Percentiles rank a stretch among this genome's conserved stretches.
These are phyloP conservation scores for Oopsacas minuta DNA, from an alignment of 37 sponge, comb jelly and placozoan species.

Conservation along the genomic window DNA sequence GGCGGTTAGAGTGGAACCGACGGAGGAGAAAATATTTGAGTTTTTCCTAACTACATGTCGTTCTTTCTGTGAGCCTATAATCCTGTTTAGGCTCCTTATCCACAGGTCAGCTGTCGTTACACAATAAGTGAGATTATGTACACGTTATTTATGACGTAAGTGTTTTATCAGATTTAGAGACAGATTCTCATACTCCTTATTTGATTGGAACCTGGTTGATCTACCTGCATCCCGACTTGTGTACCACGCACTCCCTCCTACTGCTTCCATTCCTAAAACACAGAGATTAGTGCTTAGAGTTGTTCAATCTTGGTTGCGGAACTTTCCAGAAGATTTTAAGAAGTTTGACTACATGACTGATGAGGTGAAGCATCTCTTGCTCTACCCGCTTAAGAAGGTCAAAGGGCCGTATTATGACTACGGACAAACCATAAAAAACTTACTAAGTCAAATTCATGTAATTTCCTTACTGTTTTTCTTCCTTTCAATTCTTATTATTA, in stretches of 20 bases:
- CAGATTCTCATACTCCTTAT: neutral
- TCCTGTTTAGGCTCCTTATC: slow-evolving; percentile 57
- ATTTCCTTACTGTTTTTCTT: neutral
- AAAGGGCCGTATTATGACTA: slow-evolving; percentile 36
- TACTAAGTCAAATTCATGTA: slow-evolving; percentile 2
- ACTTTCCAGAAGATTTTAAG: slow-evolving; percentile 17
- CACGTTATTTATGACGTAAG: neutral
- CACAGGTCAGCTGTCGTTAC: slow-evolving; percentile 29
- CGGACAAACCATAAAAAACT: slow-evolving; percentile 26
- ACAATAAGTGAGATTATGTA: too few species aligned
- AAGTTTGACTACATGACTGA: slow-evolving; percentile 13
- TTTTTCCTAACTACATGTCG: slow-evolving; percentile 61
- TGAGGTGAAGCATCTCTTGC: slow-evolving; percentile 12
- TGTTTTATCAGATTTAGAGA: neutral
- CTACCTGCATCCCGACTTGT: neutral
- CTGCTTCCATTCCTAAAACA: neutral
- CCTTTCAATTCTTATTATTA: neutral
- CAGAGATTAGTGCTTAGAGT: slow-evolving; percentile 5
- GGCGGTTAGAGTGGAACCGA: slow-evolving; percentile 20
- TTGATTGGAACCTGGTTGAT: slow-evolving; percentile 8
- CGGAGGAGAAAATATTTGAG: slow-evolving; percentile 48
- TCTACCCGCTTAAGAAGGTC: slow-evolving; percentile 25
- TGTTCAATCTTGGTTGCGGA: neutral
- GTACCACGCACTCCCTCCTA: neutral
- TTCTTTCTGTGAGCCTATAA: slow-evolving; percentile 60